These are phyloP conservation scores for Sebastes dallii DNA, from an alignment of 2,797 vertebrate species.

Conservation along the genomic window DNA sequence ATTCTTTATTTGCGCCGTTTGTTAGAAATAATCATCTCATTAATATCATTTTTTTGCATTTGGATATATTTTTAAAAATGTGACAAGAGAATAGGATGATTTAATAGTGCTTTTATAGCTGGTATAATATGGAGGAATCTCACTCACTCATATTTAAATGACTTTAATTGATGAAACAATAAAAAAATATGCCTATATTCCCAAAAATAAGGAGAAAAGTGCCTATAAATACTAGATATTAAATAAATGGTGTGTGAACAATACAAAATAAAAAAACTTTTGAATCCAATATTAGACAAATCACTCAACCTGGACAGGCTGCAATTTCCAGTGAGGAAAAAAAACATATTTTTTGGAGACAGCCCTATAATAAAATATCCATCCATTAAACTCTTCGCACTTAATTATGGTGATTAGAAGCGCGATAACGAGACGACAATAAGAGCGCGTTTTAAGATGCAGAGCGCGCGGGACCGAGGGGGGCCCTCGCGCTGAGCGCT, in stretches of 20 bases:
- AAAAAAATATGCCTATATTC: not conserved
- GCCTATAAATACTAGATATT: not conserved
- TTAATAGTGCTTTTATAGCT: not conserved
- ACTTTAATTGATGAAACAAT: not conserved
- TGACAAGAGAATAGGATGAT: not conserved
- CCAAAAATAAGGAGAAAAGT: not conserved
- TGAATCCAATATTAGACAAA: constrained; percentile 24
- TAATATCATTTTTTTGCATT: not conserved
- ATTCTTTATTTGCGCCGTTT: not conserved
- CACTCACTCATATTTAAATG: not conserved
- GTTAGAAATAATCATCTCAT: not conserved
- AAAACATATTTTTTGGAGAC: constrained; percentile 9
- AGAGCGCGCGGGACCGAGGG: constrained; percentile 1
- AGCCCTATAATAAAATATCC: constrained; percentile 30
- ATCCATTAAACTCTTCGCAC: constrained; percentile 33
- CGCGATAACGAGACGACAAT: constrained; percentile 39
- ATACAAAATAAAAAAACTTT: constrained; percentile 23
- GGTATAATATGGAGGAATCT: not conserved
- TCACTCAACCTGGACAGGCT: constrained; percentile 53
- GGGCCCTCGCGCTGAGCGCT: not conserved
- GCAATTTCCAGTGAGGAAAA: constrained; percentile 47
- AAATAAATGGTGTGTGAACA: not conserved
- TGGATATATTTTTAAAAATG: not conserved
- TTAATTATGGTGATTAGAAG: constrained; percentile 52
- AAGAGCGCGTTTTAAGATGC: constrained; percentile 48